Evolutionary conservation across 2,888 invertebrate species (phyloP).

Genomic region (Papilio demoleus): DNA sequence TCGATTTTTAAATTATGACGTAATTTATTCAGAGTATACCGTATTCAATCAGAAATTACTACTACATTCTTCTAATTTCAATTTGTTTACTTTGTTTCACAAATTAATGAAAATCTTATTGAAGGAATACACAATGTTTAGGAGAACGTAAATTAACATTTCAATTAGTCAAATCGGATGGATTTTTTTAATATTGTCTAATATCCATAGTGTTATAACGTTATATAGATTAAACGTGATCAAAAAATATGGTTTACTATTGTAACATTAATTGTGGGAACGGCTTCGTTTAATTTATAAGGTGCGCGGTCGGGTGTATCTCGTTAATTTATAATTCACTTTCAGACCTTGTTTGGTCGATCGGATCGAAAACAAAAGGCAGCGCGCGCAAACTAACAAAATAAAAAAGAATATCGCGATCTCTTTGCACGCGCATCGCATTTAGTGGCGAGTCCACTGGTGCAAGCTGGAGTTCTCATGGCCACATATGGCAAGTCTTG

Average conservation of each 20-base stretch:
- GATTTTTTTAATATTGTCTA: too few relatives aligned
- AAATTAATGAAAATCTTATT: background rate
- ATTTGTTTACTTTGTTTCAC: background rate
- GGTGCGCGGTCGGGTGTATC: conserved; percentile 10
- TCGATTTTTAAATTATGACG: conserved; percentile 5
- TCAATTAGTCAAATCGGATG: background rate
- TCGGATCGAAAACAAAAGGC: conserved; percentile 37
- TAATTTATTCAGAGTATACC: background rate
- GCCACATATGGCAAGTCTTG: conserved; percentile 53
- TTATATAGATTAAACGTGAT: background rate
- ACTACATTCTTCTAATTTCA: background rate
- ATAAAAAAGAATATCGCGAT: conserved; percentile 49
- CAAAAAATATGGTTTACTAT: background rate
- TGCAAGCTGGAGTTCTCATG: conserved; percentile 35
- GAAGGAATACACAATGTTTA: background rate
- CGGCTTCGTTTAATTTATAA: conserved; percentile 21
- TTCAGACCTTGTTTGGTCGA: conserved; percentile 21
- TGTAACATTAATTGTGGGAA: conserved; percentile 9
- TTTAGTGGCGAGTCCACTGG: conserved; percentile 36
- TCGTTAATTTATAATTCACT: conserved; percentile 18
- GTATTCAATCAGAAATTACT: background rate
- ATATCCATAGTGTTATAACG: background rate
- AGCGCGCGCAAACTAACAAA: conserved; percentile 52
- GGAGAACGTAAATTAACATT: background rate
- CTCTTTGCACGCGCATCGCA: conserved; percentile 51